phyloP scores from a whole-genome alignment of 2,797 vertebrate species.

The Triplophysa yarkandensis region DNA sequence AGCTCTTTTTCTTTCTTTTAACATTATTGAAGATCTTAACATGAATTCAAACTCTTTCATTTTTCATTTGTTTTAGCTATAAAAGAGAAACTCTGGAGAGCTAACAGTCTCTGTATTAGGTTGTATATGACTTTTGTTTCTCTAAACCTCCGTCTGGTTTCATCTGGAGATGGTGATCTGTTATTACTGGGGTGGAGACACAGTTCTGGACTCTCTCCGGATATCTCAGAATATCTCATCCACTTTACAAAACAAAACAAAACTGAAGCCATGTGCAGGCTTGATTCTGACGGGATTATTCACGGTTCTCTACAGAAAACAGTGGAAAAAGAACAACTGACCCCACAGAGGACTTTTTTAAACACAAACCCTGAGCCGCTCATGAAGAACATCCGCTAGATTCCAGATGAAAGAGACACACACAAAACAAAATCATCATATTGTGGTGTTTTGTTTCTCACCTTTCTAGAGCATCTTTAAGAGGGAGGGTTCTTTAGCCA shows the following conservation, averaged over 20 bases:
- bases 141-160: constrained; percentile 45
- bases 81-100: too few species aligned
- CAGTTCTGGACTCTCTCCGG: constrained; percentile 25
- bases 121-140: constrained; percentile 19
- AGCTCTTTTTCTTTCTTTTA: too few species aligned
- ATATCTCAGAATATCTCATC: constrained; percentile 49
- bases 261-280: constrained; percentile 46
- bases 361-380: constrained; percentile 7
- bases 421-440: too few species aligned
- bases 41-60: too few species aligned
- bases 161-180: constrained; percentile 48
- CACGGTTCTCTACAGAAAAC: constrained; percentile 11
- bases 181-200: constrained; percentile 55
- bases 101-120: too few species aligned
- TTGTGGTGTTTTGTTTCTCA: too few species aligned
- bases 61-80: too few species aligned
- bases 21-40: too few species aligned
- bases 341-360: too few species aligned
- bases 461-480: neutral
- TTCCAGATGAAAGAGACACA: constrained; percentile 45
- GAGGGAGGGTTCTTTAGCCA: constrained; percentile 1
- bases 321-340: too few species aligned
- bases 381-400: constrained; percentile 24
- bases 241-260: constrained; percentile 43
- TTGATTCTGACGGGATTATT: constrained; percentile 30